Evolutionary conservation across 1,140 invertebrate species (phyloP).

Genomic region (Drosophila teissieri): DNA sequence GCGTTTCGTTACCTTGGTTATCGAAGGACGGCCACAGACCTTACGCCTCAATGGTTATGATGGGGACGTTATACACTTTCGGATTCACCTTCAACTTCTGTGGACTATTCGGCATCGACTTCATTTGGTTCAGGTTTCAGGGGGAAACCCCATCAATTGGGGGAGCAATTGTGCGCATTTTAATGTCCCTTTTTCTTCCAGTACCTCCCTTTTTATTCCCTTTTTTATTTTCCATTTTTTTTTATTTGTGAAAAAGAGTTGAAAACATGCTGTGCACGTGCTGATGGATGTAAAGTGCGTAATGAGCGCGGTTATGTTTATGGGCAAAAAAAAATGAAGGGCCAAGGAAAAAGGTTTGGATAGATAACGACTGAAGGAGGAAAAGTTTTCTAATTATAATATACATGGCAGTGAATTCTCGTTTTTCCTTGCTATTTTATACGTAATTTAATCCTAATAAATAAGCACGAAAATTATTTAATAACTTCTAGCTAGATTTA

Average conservation of each 20-base stretch:
- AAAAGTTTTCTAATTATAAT: slow-evolving; percentile 76
- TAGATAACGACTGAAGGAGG: slow-evolving; percentile 56
- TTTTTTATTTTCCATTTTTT: slow-evolving; percentile 19
- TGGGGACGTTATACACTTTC: slow-evolving; percentile 12
- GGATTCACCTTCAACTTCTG: slow-evolving; percentile 11
- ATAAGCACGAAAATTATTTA: background rate
- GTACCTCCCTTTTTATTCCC: slow-evolving; percentile 16
- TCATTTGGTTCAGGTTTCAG: slow-evolving; percentile 43
- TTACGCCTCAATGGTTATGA: slow-evolving; percentile 31
- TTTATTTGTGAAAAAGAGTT: slow-evolving; percentile 52
- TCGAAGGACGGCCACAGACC: slow-evolving; percentile 11
- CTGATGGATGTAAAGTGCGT: slow-evolving; percentile 82
- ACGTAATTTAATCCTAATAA: too few relatives aligned
- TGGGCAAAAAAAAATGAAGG: slow-evolving; percentile 11
- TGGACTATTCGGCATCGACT: slow-evolving; percentile 8
- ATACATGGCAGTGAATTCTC: slow-evolving; percentile 39
- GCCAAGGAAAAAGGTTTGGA: slow-evolving; percentile 29
- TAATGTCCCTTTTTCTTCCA: slow-evolving; percentile 43
- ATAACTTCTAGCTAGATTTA: too few relatives aligned
- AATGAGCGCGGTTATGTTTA: slow-evolving; percentile 75
- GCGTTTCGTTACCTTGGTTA: slow-evolving; percentile 41
- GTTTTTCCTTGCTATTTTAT: background rate
- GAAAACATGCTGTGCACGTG: slow-evolving; percentile 78
- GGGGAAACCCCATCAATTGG: slow-evolving; percentile 50
- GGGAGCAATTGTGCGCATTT: slow-evolving; percentile 71